Evolutionary conservation across 2,888 invertebrate genomes (phyloP).

Genomic region (Cepaea hortensis): DNA sequence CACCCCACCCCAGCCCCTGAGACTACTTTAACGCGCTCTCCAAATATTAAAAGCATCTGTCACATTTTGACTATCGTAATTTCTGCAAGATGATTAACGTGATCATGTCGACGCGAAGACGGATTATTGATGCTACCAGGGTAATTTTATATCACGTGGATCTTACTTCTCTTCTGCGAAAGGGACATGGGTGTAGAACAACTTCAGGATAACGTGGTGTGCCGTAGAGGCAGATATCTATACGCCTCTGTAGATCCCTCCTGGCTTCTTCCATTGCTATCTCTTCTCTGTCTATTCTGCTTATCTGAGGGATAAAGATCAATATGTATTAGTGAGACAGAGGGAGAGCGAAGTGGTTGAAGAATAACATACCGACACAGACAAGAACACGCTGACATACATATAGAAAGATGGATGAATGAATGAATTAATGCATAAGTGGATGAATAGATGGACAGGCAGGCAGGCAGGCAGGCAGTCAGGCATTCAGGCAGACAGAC

Average conservation of each 20-base stretch:
- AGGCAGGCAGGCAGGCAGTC: too few species aligned
- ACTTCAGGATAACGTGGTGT: neutral
- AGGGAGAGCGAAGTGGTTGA: neutral
- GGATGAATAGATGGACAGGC: too few species aligned
- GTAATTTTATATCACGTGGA: too few species aligned
- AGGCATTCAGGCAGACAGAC: too few species aligned
- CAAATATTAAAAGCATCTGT: too few species aligned
- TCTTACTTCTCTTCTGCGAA: neutral
- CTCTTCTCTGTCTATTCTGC: slow-evolving; percentile 9
- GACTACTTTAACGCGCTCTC: too few species aligned
- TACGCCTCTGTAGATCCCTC: slow-evolving; percentile 34
- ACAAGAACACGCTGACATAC: neutral
- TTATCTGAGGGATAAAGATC: neutral
- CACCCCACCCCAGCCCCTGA: too few species aligned
- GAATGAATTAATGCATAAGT: neutral
- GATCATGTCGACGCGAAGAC: too few species aligned
- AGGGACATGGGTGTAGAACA: neutral
- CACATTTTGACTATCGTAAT: too few species aligned
- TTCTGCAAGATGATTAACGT: too few species aligned
- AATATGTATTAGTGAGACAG: neutral
- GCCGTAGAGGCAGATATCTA: slow-evolving; percentile 42
- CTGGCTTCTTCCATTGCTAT: slow-evolving; percentile 22
- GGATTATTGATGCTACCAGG: too few species aligned
- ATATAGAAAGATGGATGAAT: neutral
- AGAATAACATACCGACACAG: neutral